Conservation (phyloP, 1,140 invertebrate genomes). For the Drosophila cardini region DNA sequence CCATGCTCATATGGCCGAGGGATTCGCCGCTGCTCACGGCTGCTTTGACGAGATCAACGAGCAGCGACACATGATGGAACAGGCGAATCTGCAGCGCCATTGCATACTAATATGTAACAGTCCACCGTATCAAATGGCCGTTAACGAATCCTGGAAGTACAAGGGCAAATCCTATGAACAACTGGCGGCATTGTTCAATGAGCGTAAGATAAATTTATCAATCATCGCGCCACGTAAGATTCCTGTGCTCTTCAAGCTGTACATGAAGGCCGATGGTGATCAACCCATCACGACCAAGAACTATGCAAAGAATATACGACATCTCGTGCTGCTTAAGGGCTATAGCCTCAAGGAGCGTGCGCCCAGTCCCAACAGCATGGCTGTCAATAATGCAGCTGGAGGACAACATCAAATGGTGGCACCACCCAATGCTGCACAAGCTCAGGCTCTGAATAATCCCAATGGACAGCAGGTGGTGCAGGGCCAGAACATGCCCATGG, state of each 20-base stretch:
- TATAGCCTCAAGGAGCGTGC: constrained; percentile 92
- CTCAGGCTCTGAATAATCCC: constrained; percentile 38
- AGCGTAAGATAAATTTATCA: constrained; percentile 93
- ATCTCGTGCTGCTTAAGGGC: constrained; percentile 92
- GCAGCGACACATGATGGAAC: constrained; percentile 84
- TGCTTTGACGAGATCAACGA: constrained; percentile 92
- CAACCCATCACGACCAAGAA: constrained; percentile 93
- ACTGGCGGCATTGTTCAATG: constrained; percentile 89
- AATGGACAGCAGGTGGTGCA: constrained; percentile 52
- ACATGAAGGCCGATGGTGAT: constrained; percentile 94
- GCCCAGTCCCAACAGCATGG: constrained; percentile 87
- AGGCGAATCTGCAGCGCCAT: constrained; percentile 88
- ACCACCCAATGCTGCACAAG: constrained; percentile 10
- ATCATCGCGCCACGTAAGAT: constrained; percentile 95
- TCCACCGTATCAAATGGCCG: constrained; percentile 94
- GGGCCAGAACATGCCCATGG: constrained; percentile 55
- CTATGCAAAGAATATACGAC: constrained; percentile 94
- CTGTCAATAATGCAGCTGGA: constrained; percentile 74
- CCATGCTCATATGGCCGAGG: constrained; percentile 95
- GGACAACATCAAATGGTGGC: constrained; percentile 44
- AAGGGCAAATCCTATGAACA: constrained; percentile 89
- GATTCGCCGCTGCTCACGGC: constrained; percentile 90
- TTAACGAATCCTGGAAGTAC: constrained; percentile 91
- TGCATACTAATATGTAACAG: constrained; percentile 96
- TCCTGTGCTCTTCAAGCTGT: constrained; percentile 90